phyloP scores from a whole-genome alignment of 2,888 invertebrate species.

The Stomorhina lunata region DNA sequence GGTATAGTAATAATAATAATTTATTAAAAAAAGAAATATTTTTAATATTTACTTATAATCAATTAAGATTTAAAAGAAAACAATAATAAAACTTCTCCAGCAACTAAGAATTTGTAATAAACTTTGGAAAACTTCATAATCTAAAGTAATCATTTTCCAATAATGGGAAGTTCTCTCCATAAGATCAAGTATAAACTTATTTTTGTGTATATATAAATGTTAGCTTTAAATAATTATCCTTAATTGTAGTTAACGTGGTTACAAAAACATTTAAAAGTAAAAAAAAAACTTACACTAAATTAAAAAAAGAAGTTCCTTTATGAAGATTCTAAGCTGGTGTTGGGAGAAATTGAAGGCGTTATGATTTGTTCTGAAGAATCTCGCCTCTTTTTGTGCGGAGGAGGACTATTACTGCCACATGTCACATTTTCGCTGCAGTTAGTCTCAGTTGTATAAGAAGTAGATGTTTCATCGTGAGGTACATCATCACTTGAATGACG shows the following conservation, averaged over 20 bases:
- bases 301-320: slow-evolving; percentile 24
- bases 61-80: neutral
- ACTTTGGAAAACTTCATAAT: too few species aligned
- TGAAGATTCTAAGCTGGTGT: slow-evolving; percentile 30
- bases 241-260: slow-evolving; percentile 12
- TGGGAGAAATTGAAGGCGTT: neutral
- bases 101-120: neutral
- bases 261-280: slow-evolving; percentile 36
- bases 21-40: neutral
- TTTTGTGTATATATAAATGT: neutral
- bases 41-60: neutral
- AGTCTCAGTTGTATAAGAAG: slow-evolving; percentile 3
- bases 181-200: neutral
- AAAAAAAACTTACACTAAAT: slow-evolving; percentile 38
- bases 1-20: too few species aligned
- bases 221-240: slow-evolving; percentile 4
- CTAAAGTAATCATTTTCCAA: too few species aligned
- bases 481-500: slow-evolving; percentile 15
- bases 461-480: neutral
- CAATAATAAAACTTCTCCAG: neutral
- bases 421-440: neutral
- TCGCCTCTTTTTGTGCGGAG: slow-evolving; percentile 72
- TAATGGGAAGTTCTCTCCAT: too few species aligned
- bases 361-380: slow-evolving; percentile 19
- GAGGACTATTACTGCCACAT: slow-evolving; percentile 55